Conservation (phyloP, 2,797 vertebrate genomes). For the Coregonus ussuriensis region DNA sequence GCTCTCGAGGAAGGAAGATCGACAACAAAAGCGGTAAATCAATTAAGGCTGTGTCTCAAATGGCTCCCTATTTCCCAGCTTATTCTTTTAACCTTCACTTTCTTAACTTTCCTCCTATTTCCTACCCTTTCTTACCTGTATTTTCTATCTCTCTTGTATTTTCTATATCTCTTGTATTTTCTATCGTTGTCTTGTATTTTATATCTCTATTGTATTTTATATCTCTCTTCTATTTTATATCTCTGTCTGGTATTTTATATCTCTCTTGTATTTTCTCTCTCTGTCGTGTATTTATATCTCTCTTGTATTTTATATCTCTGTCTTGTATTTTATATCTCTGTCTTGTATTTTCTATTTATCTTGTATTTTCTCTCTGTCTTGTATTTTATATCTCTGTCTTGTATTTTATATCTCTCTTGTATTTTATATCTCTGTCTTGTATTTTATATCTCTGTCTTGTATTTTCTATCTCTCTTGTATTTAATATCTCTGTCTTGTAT, state of each 20-base stretch:
- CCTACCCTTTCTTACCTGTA: constrained; percentile 23
- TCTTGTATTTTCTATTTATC: too few species aligned
- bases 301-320: too few species aligned
- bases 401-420: neutral
- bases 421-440: neutral
- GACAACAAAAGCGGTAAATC: constrained; percentile 78
- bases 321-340: too few species aligned
- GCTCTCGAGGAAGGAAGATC: constrained; percentile 80
- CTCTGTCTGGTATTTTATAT: too few species aligned
- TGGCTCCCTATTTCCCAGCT: neutral
- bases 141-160: constrained; percentile 16
- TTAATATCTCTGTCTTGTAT: too few species aligned
- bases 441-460: too few species aligned
- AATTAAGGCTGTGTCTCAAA: too few species aligned
- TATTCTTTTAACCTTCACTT: constrained; percentile 29
- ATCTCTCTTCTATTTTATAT: too few species aligned
- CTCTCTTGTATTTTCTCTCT: too few species aligned
- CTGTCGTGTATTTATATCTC: too few species aligned
- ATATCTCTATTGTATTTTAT: too few species aligned
- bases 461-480: too few species aligned
- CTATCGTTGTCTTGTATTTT: neutral
- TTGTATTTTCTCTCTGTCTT: neutral
- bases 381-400: neutral
- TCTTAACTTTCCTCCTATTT: neutral
- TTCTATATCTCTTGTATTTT: neutral